Base-by-base conservation (phyloP, 2,888 invertebrate genomes). In the Euphydryas editha region DNA sequence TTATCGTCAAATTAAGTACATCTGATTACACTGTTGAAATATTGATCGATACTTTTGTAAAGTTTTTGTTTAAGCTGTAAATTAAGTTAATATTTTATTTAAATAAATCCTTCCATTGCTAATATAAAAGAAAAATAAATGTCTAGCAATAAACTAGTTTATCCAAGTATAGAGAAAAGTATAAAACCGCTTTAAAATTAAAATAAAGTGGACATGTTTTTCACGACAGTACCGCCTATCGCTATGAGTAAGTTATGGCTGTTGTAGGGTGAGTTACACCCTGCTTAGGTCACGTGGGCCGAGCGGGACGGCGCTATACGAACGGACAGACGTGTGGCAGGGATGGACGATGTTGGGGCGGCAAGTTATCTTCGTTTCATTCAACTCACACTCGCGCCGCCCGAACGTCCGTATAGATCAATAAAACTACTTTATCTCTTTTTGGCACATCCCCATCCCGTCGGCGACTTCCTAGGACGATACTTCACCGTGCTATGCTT, bases 391-490 rank as follows among this genome's bases (percentile, higher is more conserved):
- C 92, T 91, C 87, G 88, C 88, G 83, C 87, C 83, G 79, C 89
- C 87, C 86, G 89, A 90, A 91, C 88, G 92, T 92, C 92, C 91
- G 92, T 92, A 89, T 92, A 92, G 93, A 93, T 93, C 93, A 93
- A 93, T 93, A 93, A 93, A 93, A 93, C 93, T 93, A 93, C 93
- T 93, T 93, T 93, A 93, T 93, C 92, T 93, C 93, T 93, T 93
- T 93, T 93, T 93, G 93, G 93, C 93, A 93, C 92, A 92, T 93
- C 90, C 93, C 90, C 88, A 87, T 89, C 86, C 87, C 87, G 87
- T 86, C 85, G 85, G 80, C 83, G 85, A 87, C 88, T 92, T 92
- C 90, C 89, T 88, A 85, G 86, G 90, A 90, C 81, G 87, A 87
- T 85, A 86, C 88, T 81, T 78, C 78, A 76, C 76, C 81, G 78